phyloP scores from a whole-genome alignment of 1,140 invertebrate species.

The Stegodyphus mimosarum region DNA sequence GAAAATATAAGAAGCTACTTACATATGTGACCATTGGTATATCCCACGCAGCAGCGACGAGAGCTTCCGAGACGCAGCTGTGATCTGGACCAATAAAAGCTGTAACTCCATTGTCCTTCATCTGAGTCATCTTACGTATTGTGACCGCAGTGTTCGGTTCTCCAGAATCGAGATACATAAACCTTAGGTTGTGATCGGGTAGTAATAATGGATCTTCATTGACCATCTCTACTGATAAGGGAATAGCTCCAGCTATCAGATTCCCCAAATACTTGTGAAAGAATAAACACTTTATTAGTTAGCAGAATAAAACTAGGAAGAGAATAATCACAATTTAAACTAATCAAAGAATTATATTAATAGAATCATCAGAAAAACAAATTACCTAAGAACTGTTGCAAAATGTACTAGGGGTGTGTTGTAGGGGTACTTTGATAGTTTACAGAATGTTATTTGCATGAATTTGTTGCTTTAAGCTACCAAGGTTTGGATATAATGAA shows the following conservation, averaged over 20 bases:
- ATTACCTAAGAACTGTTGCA: too few species aligned
- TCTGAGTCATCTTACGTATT: constrained; percentile 81
- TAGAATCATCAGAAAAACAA: too few species aligned
- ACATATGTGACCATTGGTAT: constrained; percentile 92
- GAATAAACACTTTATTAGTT: neutral
- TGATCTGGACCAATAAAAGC: constrained; percentile 91
- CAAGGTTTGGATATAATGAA: too few species aligned
- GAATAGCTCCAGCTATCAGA: constrained; percentile 80
- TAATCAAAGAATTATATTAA: too few species aligned
- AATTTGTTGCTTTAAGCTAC: too few species aligned
- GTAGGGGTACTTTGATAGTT: too few species aligned
- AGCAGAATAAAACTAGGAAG: neutral
- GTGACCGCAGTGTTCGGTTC: constrained; percentile 71
- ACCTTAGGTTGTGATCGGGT: constrained; percentile 77
- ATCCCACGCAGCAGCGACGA: constrained; percentile 90
- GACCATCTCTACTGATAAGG: constrained; percentile 79
- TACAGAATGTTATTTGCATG: too few species aligned
- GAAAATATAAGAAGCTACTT: constrained; percentile 70
- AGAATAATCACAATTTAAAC: too few species aligned
- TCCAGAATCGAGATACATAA: constrained; percentile 77
- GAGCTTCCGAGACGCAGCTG: constrained; percentile 84
- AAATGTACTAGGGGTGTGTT: too few species aligned
- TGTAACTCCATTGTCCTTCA: constrained; percentile 78
- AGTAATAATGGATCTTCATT: constrained; percentile 78
- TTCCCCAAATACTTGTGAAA: constrained; percentile 67